These are phyloP conservation scores for Chloroceryle amazona DNA, from an alignment of 2,797 vertebrate species.

Conservation along the genomic window DNA sequence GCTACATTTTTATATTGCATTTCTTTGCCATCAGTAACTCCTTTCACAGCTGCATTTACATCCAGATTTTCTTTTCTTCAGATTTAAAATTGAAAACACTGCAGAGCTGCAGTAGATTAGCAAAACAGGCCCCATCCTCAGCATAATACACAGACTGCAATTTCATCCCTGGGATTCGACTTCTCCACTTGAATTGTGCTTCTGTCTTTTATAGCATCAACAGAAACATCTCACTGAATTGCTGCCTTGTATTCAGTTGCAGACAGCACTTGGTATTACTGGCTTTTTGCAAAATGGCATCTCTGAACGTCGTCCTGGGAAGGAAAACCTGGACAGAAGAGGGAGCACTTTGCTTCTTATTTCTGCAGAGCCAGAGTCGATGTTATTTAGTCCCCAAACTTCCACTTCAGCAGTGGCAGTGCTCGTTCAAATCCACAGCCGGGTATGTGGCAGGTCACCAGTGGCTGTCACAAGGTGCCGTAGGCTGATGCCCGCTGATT, in stretches of 20 bases:
- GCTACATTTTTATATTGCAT: not conserved
- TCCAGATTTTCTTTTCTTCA: not conserved
- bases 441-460: rapidly evolving
- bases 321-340: not conserved
- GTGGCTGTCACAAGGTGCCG: not conserved
- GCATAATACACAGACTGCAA: not conserved
- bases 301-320: not conserved
- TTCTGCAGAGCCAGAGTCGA: not conserved
- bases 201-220: constrained; percentile 9
- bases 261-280: not conserved
- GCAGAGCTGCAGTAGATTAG: not conserved
- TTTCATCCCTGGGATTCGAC: not conserved
- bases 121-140: not conserved
- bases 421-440: rapidly evolving
- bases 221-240: not conserved
- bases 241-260: not conserved
- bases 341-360: not conserved
- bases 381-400: not conserved
- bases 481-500: not conserved
- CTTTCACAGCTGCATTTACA: constrained; percentile 13
- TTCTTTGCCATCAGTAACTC: not conserved
- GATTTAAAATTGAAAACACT: not conserved
- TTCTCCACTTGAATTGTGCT: constrained; percentile 17
- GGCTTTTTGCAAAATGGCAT: rapidly evolving
- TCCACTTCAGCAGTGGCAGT: rapidly evolving